Evolutionary conservation across 1,140 invertebrate species (phyloP), one percentile per base, ranked within the genome.

Genomic region (Trichogramma pretiosum): DNA sequence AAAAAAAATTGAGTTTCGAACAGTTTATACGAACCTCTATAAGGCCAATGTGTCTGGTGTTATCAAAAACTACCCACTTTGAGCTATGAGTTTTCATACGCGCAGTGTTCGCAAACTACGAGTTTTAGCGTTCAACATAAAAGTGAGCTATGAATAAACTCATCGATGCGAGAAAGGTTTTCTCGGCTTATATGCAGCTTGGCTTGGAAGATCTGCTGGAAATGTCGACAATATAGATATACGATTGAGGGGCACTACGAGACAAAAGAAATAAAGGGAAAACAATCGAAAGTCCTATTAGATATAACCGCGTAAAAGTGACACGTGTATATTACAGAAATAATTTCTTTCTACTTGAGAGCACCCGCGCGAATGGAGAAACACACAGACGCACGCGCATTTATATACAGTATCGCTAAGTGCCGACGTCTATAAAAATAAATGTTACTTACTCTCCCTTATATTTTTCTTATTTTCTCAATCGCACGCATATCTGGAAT

Each of bases 341-440:
- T 50, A 35, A 50, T 50, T 44, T 30, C 33, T 24, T 49, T 49
- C 48, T 39, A 49, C 41, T 49, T 37, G 35, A 50, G 17, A 40
- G 33, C 35, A 30, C 34, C 42, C 26, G 19, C 21, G 35, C 32
- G 26, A n/a, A n/a, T n/a, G n/a, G n/a, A n/a, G n/a, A n/a, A n/a
- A n/a, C n/a, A n/a, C n/a, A n/a, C n/a, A n/a, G n/a, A n/a, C n/a
- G n/a, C n/a, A n/a, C n/a, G n/a, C n/a, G n/a, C n/a, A n/a, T n/a
- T n/a, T n/a, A n/a, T n/a, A n/a, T n/a, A n/a, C n/a, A n/a, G n/a
- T n/a, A n/a, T n/a, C n/a, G n/a, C n/a, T n/a, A n/a, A n/a, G n/a
- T n/a, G n/a, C n/a, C n/a, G n/a, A 43, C 9, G 21, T 16, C 47
- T 49, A 43, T 43, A 49, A 43, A 43, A 49, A 43, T 38, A 43